phyloP scores from a whole-genome alignment of 2,113 vertebrate species.

The Apodemus sylvaticus region DNA sequence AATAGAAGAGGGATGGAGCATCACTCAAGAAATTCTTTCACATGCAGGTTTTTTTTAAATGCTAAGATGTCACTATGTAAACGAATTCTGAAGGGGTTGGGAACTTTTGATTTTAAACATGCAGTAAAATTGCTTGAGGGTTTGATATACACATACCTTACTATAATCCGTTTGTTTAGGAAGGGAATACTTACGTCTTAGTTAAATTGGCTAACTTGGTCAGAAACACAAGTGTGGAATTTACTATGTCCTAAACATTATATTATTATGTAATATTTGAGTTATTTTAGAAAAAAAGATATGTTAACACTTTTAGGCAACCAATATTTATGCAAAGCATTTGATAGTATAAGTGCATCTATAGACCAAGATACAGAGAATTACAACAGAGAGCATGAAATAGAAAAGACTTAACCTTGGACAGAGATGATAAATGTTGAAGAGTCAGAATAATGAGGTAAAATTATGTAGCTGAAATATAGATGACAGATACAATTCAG shows the following conservation, averaged over 20 bases:
- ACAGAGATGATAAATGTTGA: background rate
- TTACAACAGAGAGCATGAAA: background rate
- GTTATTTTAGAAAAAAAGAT: constrained; percentile 5
- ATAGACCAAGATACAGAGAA: background rate
- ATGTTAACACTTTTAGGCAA: constrained; percentile 20
- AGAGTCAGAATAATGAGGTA: background rate
- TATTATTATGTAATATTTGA: constrained; percentile 12
- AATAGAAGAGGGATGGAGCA: background rate
- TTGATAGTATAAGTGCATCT: background rate
- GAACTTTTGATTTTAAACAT: background rate
- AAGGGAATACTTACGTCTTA: constrained; percentile 33
- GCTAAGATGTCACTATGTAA: constrained; percentile 7
- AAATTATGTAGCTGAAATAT: background rate
- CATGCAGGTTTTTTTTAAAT: background rate
- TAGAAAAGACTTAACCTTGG: background rate
- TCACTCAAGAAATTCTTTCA: background rate
- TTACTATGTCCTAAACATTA: background rate
- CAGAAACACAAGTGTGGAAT: background rate
- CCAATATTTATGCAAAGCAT: background rate
- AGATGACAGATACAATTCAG: background rate
- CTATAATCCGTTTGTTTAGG: background rate
- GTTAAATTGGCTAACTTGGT: constrained; percentile 7
- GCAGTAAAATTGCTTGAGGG: background rate
- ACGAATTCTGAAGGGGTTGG: constrained; percentile 8
- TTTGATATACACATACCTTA: background rate